phyloP scores from a whole-genome alignment of 2,888 invertebrate genomes.

The Myathropa florea region DNA sequence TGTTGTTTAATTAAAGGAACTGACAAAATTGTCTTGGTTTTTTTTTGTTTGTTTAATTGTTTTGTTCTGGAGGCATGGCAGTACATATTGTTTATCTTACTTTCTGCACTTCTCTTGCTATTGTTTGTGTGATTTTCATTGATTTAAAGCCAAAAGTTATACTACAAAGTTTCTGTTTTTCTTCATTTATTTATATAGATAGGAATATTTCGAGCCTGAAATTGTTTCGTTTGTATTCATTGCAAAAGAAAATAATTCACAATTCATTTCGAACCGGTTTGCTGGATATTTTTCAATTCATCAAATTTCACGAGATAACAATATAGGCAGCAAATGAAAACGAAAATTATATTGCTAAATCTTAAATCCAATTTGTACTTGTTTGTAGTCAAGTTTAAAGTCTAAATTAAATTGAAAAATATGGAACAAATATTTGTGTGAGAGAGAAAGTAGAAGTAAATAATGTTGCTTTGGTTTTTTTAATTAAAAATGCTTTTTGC shows the following conservation, averaged over 20 bases:
- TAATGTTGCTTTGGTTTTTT: constrained; percentile 8
- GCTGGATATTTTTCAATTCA: constrained; percentile 61
- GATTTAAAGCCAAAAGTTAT: constrained; percentile 60
- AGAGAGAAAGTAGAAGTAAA: constrained; percentile 8
- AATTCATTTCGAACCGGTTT: not conserved
- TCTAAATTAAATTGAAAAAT: constrained; percentile 50
- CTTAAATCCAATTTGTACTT: not conserved
- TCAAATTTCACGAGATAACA: not conserved
- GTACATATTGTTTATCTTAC: constrained; percentile 38
- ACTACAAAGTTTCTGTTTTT: constrained; percentile 37
- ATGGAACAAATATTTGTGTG: constrained; percentile 31
- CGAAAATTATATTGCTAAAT: not conserved
- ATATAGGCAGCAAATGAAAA: not conserved
- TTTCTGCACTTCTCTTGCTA: constrained; percentile 17
- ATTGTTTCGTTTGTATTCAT: constrained; percentile 65
- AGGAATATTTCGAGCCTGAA: constrained; percentile 69
- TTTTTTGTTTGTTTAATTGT: constrained; percentile 4
- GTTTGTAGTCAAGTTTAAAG: not conserved
- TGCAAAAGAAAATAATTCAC: constrained; percentile 25
- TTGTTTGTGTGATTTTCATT: constrained; percentile 18
- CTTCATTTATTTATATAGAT: constrained; percentile 56
- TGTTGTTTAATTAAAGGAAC: constrained; percentile 54
- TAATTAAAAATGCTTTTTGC: not conserved
- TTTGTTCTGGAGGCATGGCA: constrained; percentile 56
- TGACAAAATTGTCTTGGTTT: constrained; percentile 50